These are phyloP conservation scores for Fundulus diaphanus DNA, from an alignment of 2,797 vertebrate genomes.

Conservation along the genomic window DNA sequence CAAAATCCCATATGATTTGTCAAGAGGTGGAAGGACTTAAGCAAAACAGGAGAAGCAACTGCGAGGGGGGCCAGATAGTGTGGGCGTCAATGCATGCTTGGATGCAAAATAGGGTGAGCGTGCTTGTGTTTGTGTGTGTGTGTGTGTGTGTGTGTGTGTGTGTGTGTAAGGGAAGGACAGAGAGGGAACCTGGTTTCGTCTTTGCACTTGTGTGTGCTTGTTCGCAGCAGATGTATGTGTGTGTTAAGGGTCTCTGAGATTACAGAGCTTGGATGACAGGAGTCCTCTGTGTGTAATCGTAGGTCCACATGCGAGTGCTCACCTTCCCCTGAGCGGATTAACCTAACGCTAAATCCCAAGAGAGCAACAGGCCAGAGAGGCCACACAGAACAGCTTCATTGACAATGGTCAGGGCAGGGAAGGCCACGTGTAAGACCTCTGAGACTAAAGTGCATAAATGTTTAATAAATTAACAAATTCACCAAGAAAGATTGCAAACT, in stretches of 20 bases:
- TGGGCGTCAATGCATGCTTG: constrained; percentile 60
- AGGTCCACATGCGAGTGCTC: constrained; percentile 83
- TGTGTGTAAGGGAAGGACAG: constrained; percentile 26
- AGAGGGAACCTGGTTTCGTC: constrained; percentile 49
- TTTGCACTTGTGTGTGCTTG: constrained; percentile 36
- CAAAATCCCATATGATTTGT: constrained; percentile 93
- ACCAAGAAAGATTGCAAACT: constrained; percentile 21
- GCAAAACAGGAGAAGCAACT: constrained; percentile 80
- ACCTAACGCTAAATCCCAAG: constrained; percentile 82
- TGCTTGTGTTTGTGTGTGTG: constrained; percentile 13
- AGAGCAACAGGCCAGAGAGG: constrained; percentile 82
- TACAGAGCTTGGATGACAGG: constrained; percentile 82
- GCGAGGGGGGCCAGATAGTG: constrained; percentile 71
- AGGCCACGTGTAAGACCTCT: constrained; percentile 52
- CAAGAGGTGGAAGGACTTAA: constrained; percentile 85
- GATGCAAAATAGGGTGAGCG: constrained; percentile 26
- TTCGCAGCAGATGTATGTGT: constrained; percentile 10
- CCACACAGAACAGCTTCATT: constrained; percentile 76
- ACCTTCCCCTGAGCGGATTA: constrained; percentile 84
- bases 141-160: constrained; percentile 9
- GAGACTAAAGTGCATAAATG: constrained; percentile 17
- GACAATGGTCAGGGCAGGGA: constrained; percentile 61
- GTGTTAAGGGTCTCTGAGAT: constrained; percentile 76
- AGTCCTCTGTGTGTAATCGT: constrained; percentile 86
- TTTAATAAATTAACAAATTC: constrained; percentile 31